A percentile compares a stretch with the other conserved stretches of the same genome.
Evolutionary conservation across 2,888 invertebrate species (phyloP).

Genomic region (Parnassius apollo): DNA sequence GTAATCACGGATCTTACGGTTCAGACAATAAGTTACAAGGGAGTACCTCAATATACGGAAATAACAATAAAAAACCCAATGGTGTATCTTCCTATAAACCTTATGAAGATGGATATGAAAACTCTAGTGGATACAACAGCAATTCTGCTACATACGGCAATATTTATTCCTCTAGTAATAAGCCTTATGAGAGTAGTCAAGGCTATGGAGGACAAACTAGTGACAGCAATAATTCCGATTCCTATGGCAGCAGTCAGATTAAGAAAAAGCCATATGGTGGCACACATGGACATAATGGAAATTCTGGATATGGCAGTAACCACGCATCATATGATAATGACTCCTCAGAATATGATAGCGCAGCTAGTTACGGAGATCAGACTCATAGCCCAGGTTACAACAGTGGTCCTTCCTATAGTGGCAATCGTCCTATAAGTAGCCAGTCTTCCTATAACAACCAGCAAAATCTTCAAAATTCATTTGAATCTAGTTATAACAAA

Average conservation of each 20-base stretch:
- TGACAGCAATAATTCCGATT: constrained; percentile 21
- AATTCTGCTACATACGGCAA: constrained; percentile 29
- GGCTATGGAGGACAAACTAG: constrained; percentile 21
- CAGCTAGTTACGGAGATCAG: constrained; percentile 8
- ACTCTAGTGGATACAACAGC: constrained; percentile 15
- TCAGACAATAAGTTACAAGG: constrained; percentile 18
- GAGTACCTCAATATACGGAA: constrained; percentile 23
- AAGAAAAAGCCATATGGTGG: constrained; percentile 30
- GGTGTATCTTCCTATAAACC: constrained; percentile 1
- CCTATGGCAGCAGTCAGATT: constrained; percentile 31
- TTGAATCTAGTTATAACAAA: constrained; percentile 29
- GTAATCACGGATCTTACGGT: constrained; percentile 11
- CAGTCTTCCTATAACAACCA: constrained; percentile 25
- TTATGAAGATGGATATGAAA: constrained; percentile 14
- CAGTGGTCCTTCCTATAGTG: constrained; percentile 24
- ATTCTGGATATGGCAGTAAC: constrained; percentile 33
- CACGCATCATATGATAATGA: neutral
- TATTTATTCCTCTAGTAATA: constrained; percentile 24
- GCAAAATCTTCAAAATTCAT: constrained; percentile 25
- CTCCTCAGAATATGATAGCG: constrained; percentile 18
- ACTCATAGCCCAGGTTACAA: constrained; percentile 12
- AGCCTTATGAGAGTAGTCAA: constrained; percentile 19
- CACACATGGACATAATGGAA: constrained; percentile 12
- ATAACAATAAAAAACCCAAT: constrained; percentile 14
- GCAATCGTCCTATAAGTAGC: constrained; percentile 19